A percentile compares a stretch with the other conserved stretches of the same genome.
phyloP scores from a whole-genome alignment of 2,888 invertebrate species.

The Scelioninae gen. 1 region DNA sequence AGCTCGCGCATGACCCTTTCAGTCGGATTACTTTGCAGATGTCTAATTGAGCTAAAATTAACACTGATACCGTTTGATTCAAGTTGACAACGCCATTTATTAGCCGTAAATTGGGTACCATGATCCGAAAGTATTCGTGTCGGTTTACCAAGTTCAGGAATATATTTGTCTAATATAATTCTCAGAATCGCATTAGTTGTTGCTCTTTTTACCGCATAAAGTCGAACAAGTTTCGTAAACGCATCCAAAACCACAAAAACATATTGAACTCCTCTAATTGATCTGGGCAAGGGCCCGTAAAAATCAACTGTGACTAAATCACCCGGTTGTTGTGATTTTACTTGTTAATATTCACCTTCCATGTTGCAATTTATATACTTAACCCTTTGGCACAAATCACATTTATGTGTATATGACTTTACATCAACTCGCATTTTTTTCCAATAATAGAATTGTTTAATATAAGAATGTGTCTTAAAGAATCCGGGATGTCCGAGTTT shows the following conservation, averaged over 20 bases:
- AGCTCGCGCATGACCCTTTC: slow-evolving; percentile 70
- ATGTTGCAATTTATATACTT: slow-evolving; percentile 11
- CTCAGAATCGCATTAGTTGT: slow-evolving; percentile 12
- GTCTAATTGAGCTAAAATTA: slow-evolving; percentile 57
- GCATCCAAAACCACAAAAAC: slow-evolving; percentile 38
- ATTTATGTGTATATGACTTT: slow-evolving; percentile 33
- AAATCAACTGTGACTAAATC: slow-evolving; percentile 42
- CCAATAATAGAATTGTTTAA: slow-evolving; percentile 65
- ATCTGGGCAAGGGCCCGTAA: slow-evolving; percentile 37
- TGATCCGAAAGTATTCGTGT: slow-evolving; percentile 25
- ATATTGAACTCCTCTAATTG: slow-evolving; percentile 15
- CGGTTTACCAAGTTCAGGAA: slow-evolving; percentile 17
- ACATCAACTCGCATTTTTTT: slow-evolving; percentile 33
- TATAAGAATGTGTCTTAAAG: slow-evolving; percentile 53
- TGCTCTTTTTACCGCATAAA: slow-evolving; percentile 23
- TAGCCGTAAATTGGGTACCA: slow-evolving; percentile 28
- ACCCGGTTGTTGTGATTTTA: slow-evolving; percentile 1
- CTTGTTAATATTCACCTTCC: slow-evolving; percentile 10
- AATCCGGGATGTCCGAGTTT: too few species aligned
- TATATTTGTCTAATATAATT: slow-evolving; percentile 24
- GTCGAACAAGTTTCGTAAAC: slow-evolving; percentile 12
- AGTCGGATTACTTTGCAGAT: slow-evolving; percentile 70
- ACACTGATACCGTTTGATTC: slow-evolving; percentile 12
- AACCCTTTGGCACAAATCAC: slow-evolving; percentile 39
- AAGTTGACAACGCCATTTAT: slow-evolving; percentile 19